Evolutionary conservation across 2,888 invertebrate genomes (phyloP).

Genomic region (Ptilodon capucinus): DNA sequence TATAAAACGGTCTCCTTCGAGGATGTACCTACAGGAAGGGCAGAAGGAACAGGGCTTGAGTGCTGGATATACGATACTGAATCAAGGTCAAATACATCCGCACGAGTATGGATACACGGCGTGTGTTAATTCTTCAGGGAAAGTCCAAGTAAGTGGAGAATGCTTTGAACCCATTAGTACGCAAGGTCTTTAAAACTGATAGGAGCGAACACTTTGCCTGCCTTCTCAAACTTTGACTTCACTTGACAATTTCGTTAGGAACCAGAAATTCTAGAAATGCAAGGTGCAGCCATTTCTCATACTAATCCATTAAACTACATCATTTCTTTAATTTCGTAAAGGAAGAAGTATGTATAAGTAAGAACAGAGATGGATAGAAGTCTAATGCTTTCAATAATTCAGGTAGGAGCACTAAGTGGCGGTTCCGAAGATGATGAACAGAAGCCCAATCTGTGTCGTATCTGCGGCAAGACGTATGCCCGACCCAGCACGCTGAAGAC

Average conservation of each 20-base stretch:
- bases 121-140: conserved; percentile 63
- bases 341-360: too few relatives aligned
- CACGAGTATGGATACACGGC: conserved; percentile 69
- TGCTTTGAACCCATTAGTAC: too few relatives aligned
- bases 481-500: conserved; percentile 98
- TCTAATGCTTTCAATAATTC: background rate
- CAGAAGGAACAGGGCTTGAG: conserved; percentile 63
- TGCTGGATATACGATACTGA: conserved; percentile 57
- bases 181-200: too few relatives aligned
- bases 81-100: conserved; percentile 66
- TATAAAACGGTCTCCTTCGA: conserved; percentile 72
- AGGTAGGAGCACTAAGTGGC: conserved; percentile 82
- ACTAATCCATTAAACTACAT: too few relatives aligned
- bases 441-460: conserved; percentile 94
- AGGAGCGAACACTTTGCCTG: too few relatives aligned
- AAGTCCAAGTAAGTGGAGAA: conserved; percentile 61
- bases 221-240: too few relatives aligned
- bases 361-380: too few relatives aligned
- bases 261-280: too few relatives aligned
- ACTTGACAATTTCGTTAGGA: too few relatives aligned
- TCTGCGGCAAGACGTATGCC: conserved; percentile 98
- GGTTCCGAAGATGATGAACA: conserved; percentile 86
- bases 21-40: conserved; percentile 56
- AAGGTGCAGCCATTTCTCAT: too few relatives aligned
- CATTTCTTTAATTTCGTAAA: too few relatives aligned